Conservation (phyloP, 2,113 vertebrate species). For the Tychaedon coryphoeus region DNA sequence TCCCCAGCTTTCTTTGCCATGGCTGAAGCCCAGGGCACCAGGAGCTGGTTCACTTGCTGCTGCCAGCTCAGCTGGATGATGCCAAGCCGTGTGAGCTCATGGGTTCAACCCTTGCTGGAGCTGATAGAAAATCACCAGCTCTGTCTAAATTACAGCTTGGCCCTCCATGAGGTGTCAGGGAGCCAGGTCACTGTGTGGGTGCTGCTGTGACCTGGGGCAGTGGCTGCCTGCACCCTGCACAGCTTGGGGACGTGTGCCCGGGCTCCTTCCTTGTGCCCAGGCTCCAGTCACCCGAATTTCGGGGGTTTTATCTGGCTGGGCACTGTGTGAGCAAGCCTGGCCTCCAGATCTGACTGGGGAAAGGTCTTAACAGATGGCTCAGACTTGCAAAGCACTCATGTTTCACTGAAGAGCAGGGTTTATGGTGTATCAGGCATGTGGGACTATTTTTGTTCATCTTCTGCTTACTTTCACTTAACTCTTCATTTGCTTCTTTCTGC, state of each 20-base stretch:
- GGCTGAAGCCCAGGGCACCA: neutral
- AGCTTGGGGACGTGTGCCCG: neutral
- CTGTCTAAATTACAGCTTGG: neutral
- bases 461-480: neutral
- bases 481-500: neutral
- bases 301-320: neutral
- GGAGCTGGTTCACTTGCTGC: neutral
- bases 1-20: neutral
- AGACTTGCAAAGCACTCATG: neutral
- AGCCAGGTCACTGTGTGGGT: neutral
- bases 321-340: neutral
- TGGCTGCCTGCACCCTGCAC: neutral
- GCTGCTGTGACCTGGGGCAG: neutral
- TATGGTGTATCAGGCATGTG: rapidly evolving
- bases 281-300: neutral
- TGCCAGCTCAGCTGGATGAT: neutral
- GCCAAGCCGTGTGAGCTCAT: neutral
- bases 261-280: too few relatives aligned
- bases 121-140: neutral
- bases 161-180: neutral
- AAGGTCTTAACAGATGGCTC: neutral
- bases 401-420: neutral
- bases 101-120: neutral
- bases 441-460: neutral
- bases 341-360: neutral